phyloP scores from a whole-genome alignment of 2,113 vertebrate genomes.

The Puntigrus tetrazona region DNA sequence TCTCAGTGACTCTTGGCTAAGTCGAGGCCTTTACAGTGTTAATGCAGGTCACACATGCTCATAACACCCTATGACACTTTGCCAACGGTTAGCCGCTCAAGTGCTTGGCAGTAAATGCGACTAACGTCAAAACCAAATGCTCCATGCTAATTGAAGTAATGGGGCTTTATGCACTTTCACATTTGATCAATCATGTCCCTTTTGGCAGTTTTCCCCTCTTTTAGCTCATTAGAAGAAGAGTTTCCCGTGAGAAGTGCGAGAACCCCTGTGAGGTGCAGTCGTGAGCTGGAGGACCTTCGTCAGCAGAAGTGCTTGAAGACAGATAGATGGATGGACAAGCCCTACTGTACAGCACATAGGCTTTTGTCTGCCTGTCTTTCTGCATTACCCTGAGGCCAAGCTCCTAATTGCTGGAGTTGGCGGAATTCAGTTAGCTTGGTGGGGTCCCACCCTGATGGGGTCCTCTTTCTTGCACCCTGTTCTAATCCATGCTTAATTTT shows the following conservation, averaged over 20 bases:
- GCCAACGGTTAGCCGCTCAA: background rate
- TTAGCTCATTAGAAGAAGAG: conserved; percentile 31
- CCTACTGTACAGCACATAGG: conserved; percentile 56
- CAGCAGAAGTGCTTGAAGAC: conserved; percentile 62
- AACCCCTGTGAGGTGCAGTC: conserved; percentile 12
- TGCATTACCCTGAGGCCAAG: conserved; percentile 72
- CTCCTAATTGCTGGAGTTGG: conserved; percentile 74
- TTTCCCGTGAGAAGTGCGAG: conserved; percentile 4
- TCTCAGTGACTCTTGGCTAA: background rate
- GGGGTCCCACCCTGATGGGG: conserved; percentile 45
- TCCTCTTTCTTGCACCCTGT: conserved; percentile 26
- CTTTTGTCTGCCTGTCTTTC: conserved; percentile 74
- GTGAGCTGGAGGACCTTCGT: conserved; percentile 22
- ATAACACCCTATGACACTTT: conserved; percentile 4
- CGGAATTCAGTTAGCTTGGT: conserved; percentile 52
- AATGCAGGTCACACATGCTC: conserved; percentile 7
- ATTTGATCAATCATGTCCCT: conserved; percentile 13
- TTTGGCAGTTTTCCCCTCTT: background rate
- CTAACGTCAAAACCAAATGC: conserved; percentile 24
- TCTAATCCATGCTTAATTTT: conserved; percentile 55
- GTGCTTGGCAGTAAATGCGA: conserved; percentile 28
- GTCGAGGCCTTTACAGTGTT: background rate
- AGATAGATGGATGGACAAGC: conserved; percentile 65
- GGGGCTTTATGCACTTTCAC: conserved; percentile 34
- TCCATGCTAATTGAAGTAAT: conserved; percentile 36